These are phyloP conservation scores for Brenthis ino DNA, from an alignment of 2,888 invertebrate genomes.

Conservation along the genomic window DNA sequence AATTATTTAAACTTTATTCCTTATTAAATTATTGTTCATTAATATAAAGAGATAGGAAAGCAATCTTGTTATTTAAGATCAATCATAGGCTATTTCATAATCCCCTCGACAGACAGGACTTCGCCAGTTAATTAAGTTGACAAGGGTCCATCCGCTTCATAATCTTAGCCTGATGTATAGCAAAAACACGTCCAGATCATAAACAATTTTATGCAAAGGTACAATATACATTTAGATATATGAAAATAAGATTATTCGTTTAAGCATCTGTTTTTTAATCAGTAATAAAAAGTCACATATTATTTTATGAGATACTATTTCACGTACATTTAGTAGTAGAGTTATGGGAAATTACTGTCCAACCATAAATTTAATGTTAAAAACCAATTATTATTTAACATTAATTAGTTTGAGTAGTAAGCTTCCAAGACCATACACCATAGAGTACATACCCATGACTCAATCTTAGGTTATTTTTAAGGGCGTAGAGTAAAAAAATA, in stretches of 20 bases:
- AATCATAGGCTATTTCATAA: slow-evolving; percentile 43
- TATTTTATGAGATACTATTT: too few relatives aligned
- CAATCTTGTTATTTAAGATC: slow-evolving; percentile 40
- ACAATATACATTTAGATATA: neutral
- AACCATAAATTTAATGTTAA: too few relatives aligned
- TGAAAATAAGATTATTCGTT: neutral
- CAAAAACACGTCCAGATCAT: slow-evolving; percentile 17
- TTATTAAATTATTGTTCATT: slow-evolving; percentile 7
- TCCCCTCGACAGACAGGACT: slow-evolving; percentile 46
- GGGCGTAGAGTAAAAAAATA: too few relatives aligned
- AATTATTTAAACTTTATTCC: neutral
- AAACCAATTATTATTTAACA: too few relatives aligned
- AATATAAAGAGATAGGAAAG: slow-evolving; percentile 24
- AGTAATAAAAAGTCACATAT: too few relatives aligned
- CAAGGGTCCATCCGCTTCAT: slow-evolving; percentile 46
- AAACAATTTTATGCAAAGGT: slow-evolving; percentile 17
- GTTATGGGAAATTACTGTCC: too few relatives aligned
- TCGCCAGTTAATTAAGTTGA: slow-evolving; percentile 52
- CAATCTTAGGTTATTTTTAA: too few relatives aligned
- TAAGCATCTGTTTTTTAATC: too few relatives aligned
- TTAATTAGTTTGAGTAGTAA: too few relatives aligned
- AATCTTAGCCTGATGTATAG: slow-evolving; percentile 30
- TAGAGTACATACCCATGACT: too few relatives aligned
- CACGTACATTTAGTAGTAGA: too few relatives aligned
- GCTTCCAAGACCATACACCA: too few relatives aligned